Evolutionary conservation across 2,797 vertebrate genomes (phyloP).

Genomic region (Mus spretus): DNA sequence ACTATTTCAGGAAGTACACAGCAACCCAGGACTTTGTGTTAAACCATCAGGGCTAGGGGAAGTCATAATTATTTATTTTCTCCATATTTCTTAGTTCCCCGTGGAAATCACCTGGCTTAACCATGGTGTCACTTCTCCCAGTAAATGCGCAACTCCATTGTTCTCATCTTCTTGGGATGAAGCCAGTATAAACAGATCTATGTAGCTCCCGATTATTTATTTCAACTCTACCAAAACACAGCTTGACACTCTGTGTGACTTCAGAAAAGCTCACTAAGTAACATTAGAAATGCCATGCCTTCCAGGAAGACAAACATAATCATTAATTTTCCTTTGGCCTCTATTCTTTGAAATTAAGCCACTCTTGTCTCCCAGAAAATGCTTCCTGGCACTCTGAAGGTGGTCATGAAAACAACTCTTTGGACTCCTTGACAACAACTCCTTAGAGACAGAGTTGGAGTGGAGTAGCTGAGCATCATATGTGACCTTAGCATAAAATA

Average conservation of each 20-base stretch:
- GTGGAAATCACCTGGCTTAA: slow-evolving; percentile 27
- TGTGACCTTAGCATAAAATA: slow-evolving; percentile 36
- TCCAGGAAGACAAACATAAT: slow-evolving; percentile 21
- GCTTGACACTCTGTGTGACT: slow-evolving; percentile 29
- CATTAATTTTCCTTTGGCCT: slow-evolving; percentile 43
- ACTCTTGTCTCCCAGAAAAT: background rate
- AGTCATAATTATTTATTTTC: background rate
- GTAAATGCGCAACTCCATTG: slow-evolving; percentile 1
- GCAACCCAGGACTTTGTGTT: background rate
- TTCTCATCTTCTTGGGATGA: slow-evolving; percentile 44
- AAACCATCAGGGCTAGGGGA: background rate
- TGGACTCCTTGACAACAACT: slow-evolving; percentile 2
- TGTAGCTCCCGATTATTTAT: slow-evolving; percentile 26
- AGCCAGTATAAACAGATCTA: slow-evolving; percentile 63
- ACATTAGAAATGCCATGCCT: slow-evolving; percentile 26
- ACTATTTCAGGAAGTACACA: background rate
- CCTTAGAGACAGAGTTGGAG: slow-evolving; percentile 41
- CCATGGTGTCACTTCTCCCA: slow-evolving; percentile 55
- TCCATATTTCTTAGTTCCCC: slow-evolving; percentile 14
- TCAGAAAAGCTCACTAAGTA: slow-evolving; percentile 52
- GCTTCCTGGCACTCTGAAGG: background rate
- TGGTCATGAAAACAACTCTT: background rate
- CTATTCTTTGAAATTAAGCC: slow-evolving; percentile 43
- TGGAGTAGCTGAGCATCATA: slow-evolving; percentile 14
- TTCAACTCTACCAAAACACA: slow-evolving; percentile 28